Base-by-base conservation (phyloP, 2,113 vertebrate genomes). In the Sinocyclocheilus rhinocerous region DNA sequence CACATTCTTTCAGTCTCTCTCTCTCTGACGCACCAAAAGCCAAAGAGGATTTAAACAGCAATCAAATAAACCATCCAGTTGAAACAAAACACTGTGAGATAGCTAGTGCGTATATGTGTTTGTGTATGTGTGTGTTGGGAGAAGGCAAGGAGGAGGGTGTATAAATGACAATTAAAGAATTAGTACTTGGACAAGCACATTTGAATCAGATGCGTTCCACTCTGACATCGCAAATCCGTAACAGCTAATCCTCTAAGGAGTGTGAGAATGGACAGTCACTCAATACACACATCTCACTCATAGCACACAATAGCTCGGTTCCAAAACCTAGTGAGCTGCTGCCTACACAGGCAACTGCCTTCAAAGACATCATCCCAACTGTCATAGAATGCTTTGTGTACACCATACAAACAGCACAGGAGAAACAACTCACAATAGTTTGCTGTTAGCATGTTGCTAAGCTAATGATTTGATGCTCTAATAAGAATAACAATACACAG, bases 1-100 rank as follows among this genome's bases (percentile, higher is more conserved):
- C 42, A 92, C 90, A 88, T 89, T 83, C 4, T 83, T 70, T 52
- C 48, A 89, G 91, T 73, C 78, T 76, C 57, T 48, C 83, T 59
- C 22, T 61, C 70, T 67, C 52, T 75, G 67, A 90, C 75, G 73
- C 84, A 88, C 90, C 91, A 59, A 92, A 88, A 87, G 90, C 89
- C 89, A 92, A 91, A 93, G 92, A 91, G 90, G 92, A 93, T 94
- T 92, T 92, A 91, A 93, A 65, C 90, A 86, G 55, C 91, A 89
- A 90, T 90, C 91, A 93, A 92, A 93, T 92, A 91, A 91, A 80
- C 85, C 85, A 91, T 88, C 90, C 86, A 76, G 88, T 87, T 89
- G 89, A 93, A 91, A 91, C 91, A 91, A 91, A 89, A 90, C 91
- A 91, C 67, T 36, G 29, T 75, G 39, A 55, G 67, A 13, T n/a